phyloP scores from a whole-genome alignment of 2,888 invertebrate species.

The Himalopsyche anomala region DNA sequence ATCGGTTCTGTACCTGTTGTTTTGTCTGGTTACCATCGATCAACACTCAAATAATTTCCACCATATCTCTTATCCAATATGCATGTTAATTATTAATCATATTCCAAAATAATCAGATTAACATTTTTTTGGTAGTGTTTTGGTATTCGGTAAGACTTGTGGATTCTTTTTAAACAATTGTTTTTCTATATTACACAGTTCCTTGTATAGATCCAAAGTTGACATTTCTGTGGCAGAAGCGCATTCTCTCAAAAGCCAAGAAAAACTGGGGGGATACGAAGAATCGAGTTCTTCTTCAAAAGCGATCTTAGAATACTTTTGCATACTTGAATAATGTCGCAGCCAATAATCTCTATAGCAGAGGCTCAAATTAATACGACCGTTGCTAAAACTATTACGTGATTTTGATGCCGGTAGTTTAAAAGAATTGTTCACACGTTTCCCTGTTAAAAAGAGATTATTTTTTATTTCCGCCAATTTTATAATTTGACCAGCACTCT shows the following conservation, averaged over 20 bases:
- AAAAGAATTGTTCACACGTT: neutral
- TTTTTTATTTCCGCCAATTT: neutral
- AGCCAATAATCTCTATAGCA: conserved; percentile 70
- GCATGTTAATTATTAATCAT: too few species aligned
- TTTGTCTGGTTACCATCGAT: too few species aligned
- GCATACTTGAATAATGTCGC: conserved; percentile 68
- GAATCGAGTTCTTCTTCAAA: conserved; percentile 68
- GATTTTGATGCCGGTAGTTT: too few species aligned
- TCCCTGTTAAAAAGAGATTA: too few species aligned
- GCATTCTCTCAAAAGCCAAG: conserved; percentile 71
- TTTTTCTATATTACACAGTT: conserved; percentile 69
- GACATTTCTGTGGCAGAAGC: conserved; percentile 69
- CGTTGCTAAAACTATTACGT: neutral
- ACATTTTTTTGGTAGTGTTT: too few species aligned
- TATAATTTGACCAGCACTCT: neutral
- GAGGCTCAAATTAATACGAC: conserved; percentile 46
- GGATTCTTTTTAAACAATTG: conserved; percentile 55
- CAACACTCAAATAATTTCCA: too few species aligned
- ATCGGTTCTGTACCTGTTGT: too few species aligned
- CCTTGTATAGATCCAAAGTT: conserved; percentile 69
- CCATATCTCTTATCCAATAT: too few species aligned
- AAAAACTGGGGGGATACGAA: conserved; percentile 68
- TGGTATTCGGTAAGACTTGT: too few species aligned
- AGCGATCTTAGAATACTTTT: conserved; percentile 67
- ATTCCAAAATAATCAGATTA: too few species aligned